These are phyloP conservation scores for Drosophila neonasuta DNA, from an alignment of 2,888 invertebrate genomes.

Conservation along the genomic window DNA sequence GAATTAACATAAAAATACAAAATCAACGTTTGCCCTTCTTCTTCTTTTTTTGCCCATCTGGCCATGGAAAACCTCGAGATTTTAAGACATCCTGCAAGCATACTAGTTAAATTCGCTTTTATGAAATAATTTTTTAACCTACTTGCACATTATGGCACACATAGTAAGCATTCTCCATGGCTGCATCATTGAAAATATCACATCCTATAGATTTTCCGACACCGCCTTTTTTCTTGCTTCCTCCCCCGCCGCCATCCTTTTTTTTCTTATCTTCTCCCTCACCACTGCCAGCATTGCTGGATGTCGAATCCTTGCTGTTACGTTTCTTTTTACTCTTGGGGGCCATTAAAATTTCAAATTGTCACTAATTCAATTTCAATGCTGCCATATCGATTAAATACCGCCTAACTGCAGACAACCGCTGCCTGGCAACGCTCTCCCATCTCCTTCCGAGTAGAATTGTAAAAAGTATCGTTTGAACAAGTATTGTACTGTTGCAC, in stretches of 20 bases:
- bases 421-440: conserved; percentile 44
- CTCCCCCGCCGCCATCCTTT: conserved; percentile 83
- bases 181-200: conserved; percentile 93
- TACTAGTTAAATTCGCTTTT: background rate
- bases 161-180: conserved; percentile 97
- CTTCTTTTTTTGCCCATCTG: conserved; percentile 93
- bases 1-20: background rate
- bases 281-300: conserved; percentile 75
- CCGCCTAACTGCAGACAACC: background rate
- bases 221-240: conserved; percentile 82
- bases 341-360: conserved; percentile 70
- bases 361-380: background rate
- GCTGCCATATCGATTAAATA: conserved; percentile 64
- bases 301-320: conserved; percentile 83
- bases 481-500: conserved; percentile 9
- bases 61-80: conserved; percentile 94
- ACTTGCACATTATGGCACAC: conserved; percentile 96
- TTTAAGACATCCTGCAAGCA: conserved; percentile 88
- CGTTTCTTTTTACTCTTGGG: conserved; percentile 84
- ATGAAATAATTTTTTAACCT: background rate
- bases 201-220: conserved; percentile 87
- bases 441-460: background rate
- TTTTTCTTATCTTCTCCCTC: conserved; percentile 83
- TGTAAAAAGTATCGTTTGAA: background rate
- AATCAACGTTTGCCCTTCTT: conserved; percentile 87